phyloP scores from a whole-genome alignment of 2,113 vertebrate species.

The Pseudolaguvia tuberculata region DNA sequence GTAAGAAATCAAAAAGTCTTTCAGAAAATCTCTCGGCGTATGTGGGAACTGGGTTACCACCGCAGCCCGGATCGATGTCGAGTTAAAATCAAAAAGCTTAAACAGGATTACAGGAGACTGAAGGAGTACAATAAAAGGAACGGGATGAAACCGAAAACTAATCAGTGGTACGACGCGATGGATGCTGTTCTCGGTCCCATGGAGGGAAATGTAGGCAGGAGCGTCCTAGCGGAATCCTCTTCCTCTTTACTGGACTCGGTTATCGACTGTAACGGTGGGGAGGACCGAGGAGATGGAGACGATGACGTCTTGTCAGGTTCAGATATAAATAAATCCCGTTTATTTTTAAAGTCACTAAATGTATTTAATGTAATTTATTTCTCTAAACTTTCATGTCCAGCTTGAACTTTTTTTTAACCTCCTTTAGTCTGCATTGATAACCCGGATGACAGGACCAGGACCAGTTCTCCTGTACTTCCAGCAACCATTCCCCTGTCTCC shows the following conservation, averaged over 20 bases:
- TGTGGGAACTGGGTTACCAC: conserved; percentile 21
- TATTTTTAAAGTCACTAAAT: too few relatives aligned
- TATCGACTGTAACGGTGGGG: not conserved
- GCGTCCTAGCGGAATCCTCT: not conserved
- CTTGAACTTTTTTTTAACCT: not conserved
- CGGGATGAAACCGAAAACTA: not conserved
- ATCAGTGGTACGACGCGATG: conserved; percentile 11
- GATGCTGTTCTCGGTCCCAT: conserved; percentile 1
- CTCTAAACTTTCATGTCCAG: not conserved
- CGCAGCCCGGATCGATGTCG: conserved; percentile 15
- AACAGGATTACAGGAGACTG: conserved; percentile 9
- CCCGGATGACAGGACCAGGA: not conserved
- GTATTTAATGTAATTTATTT: too few relatives aligned
- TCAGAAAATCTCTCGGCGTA: conserved; percentile 5
- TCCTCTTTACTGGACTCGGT: not conserved
- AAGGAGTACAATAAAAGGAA: conserved; percentile 7
- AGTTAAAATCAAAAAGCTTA: conserved; percentile 16
- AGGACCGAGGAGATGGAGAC: not conserved
- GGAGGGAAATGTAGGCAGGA: not conserved
- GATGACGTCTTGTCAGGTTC: not conserved
- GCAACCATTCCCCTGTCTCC: conserved; percentile 2
- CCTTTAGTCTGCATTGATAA: conserved; percentile 3
- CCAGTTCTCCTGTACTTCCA: not conserved
- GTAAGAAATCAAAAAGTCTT: conserved; percentile 18
- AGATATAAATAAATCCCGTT: too few relatives aligned